These are phyloP conservation scores for Proteles cristata DNA, from an alignment of 2,113 vertebrate species.

Conservation along the genomic window DNA sequence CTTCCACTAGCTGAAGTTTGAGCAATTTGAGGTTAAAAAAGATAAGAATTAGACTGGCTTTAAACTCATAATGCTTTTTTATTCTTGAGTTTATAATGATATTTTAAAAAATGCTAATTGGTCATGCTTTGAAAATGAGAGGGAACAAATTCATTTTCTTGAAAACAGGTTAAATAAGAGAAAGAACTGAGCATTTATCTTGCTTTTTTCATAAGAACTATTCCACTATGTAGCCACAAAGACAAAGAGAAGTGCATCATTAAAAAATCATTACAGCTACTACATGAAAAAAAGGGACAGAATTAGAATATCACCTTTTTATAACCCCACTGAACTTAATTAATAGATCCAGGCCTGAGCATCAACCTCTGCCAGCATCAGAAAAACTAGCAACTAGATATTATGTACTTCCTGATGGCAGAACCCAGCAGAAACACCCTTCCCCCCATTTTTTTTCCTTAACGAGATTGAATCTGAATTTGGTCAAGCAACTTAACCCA, in stretches of 20 bases:
- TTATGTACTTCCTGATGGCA: background rate
- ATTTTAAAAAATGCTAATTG: background rate
- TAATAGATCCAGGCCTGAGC: background rate
- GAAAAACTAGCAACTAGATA: background rate
- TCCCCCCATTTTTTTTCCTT: background rate
- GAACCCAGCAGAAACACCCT: background rate
- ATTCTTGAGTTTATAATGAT: background rate
- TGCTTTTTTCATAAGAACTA: background rate
- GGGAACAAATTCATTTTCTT: background rate
- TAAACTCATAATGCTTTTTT: background rate
- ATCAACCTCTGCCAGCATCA: background rate
- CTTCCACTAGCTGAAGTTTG: background rate
- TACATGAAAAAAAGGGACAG: background rate
- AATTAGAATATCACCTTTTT: background rate
- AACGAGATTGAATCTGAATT: background rate
- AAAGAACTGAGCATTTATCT: background rate
- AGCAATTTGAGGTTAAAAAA: background rate
- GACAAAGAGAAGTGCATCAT: background rate
- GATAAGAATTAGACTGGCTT: background rate
- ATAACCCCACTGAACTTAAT: background rate
- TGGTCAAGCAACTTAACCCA: background rate
- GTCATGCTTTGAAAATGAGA: background rate
- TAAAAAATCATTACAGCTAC: background rate
- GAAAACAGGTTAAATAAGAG: background rate
- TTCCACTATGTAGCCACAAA: background rate